Base-by-base conservation (phyloP, 2,113 vertebrate genomes). In the Pampusana beccarii region DNA sequence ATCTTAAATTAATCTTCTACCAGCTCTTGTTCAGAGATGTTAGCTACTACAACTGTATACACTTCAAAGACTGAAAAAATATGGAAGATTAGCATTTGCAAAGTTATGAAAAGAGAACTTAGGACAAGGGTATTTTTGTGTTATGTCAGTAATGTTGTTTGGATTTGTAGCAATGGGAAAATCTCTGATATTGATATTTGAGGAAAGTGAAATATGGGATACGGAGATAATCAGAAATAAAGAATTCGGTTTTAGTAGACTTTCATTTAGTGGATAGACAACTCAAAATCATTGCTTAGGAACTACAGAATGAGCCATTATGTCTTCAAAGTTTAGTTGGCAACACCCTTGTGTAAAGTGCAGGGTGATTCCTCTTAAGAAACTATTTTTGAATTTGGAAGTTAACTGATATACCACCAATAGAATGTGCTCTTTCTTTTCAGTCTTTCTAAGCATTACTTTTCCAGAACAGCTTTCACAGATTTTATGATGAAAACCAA, bases 71-170 rank as follows among this genome's bases (percentile, higher is more conserved):
- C 4, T 51, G 20, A 88, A 82, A 81, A 7, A 56, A 26, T 40
- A 24, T 3, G 16, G 50, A 93, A 50, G 7, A 36, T 9, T 3
- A 64, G 9, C 2, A 23, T 79, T 90, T 74, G 33, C 13, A 72
- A 72, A 84, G 4, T n/a, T 67, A 44, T 7, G 14, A 58, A 51
- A 66, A 82, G 8, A 19, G 13, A 88, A 79, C 11, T 16, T 51
- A 62, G n/a, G 24, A 40, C 3, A 79, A 73, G 7, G 1, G 0
- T 4, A 31, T 19, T 54, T 48, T 67, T 2, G 11, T 72, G 29
- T 38, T 56, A 16, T 17, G 2, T 44, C 21, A 48, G 33, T 53
- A 69, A 74, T 75, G 16, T 40, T 51, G 13, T 40, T 44, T 78
- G 5, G 3, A 46, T 56, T 65, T 88, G 44, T 92, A 75, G 24